Evolutionary conservation across 2,888 invertebrate genomes (phyloP), one percentile per base, ranked within the genome.

Genomic region (Neoascia interrupta): DNA sequence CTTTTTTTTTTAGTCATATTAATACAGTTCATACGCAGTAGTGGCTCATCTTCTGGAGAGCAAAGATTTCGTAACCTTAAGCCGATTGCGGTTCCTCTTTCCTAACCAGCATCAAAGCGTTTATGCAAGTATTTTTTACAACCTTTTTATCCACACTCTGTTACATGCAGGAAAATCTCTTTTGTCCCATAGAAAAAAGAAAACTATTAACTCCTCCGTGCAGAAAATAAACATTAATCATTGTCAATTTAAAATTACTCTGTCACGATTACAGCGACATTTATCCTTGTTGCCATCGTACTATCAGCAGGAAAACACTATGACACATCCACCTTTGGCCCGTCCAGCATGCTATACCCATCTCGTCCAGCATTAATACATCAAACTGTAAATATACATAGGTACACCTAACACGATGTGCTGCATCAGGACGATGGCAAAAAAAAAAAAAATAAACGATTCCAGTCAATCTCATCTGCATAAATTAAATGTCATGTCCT

Each of bases 401-500:
- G 16, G 11, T 34, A 19, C 18, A 11, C 13, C 13, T 49, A 41
- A 41, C 13, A 13, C 28, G 28, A 49, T 36, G 3, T 23, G 21
- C 53, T 41, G 4, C 23, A 37, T 43, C 53, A 47, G 39, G 47
- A 47, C 31, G 21, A 18, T 13, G 13, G 5, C 13, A 39, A 3
- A 15, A 23, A n/a, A 19, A 43, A 47, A 43, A 56, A 51, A 69
- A 31, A 23, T 11, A 37, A 28, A 26, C 21, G 11, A 58, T 72
- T 79, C 47, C 73, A 73, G 72, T 79, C 73, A 73, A 79, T 79
- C 79, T 79, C 79, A 66, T 79, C 66, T 73, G 61, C 79, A 79
- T 79, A 73, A 79, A 79, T 79, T 79, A 79, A 79, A 79, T 61
- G 79, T 66, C 79, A 79, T 72, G 66, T 79, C 73, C 72, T 73